Evolutionary conservation across 2,888 invertebrate species (phyloP).

Genomic region (Argynnis bischoffii): DNA sequence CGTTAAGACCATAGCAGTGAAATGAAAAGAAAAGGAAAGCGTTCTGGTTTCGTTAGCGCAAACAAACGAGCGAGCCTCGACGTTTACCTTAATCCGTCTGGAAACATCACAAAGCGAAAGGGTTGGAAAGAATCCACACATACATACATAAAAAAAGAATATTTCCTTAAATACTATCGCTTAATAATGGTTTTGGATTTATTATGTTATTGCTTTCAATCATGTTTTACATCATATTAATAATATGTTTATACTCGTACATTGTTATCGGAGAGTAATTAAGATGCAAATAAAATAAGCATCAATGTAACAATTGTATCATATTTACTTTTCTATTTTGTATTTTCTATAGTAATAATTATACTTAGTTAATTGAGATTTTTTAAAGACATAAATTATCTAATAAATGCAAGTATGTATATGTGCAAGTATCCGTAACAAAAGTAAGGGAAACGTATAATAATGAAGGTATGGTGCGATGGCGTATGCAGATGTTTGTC

Average conservation of each 20-base stretch:
- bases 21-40: slow-evolving; percentile 28
- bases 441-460: not conserved
- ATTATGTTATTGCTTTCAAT: not conserved
- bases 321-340: too few relatives aligned
- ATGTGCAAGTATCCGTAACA: too few relatives aligned
- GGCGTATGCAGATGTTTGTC: not conserved
- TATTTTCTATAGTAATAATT: too few relatives aligned
- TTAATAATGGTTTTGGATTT: not conserved
- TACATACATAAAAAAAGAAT: slow-evolving; percentile 18
- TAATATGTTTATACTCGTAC: not conserved
- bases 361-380: too few relatives aligned
- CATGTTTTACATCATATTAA: not conserved
- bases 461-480: not conserved
- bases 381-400: too few relatives aligned
- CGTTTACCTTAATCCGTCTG: slow-evolving; percentile 32
- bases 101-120: slow-evolving; percentile 26
- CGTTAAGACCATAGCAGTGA: slow-evolving; percentile 16
- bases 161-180: not conserved
- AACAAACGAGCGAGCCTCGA: slow-evolving; percentile 33
- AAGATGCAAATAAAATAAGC: not conserved
- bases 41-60: slow-evolving; percentile 34
- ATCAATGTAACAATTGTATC: not conserved
- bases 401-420: too few relatives aligned
- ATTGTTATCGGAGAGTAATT: not conserved
- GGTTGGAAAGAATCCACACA: slow-evolving; percentile 26